These are phyloP conservation scores for Lycodopsis pacificus DNA, from an alignment of 2,797 vertebrate species.

Conservation along the genomic window DNA sequence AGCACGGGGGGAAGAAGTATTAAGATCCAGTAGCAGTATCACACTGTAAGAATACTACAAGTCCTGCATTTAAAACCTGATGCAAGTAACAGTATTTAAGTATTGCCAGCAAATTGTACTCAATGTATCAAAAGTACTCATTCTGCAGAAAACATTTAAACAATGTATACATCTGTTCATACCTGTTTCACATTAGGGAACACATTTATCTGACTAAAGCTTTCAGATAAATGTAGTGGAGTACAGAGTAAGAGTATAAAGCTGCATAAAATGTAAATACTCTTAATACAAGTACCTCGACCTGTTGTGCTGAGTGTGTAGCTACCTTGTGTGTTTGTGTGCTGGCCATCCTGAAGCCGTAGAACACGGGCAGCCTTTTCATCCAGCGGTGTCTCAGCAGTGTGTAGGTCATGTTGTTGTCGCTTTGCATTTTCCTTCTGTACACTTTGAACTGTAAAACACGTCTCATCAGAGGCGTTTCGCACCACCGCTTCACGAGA, in stretches of 20 bases:
- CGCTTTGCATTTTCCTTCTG: constrained; percentile 58
- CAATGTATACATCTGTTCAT: background rate
- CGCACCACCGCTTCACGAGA: constrained; percentile 37
- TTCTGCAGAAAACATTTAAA: background rate
- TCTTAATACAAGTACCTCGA: background rate
- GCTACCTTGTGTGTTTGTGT: constrained; percentile 79
- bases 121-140: background rate
- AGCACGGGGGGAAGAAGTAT: background rate
- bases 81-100: background rate
- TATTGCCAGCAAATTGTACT: background rate
- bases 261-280: background rate
- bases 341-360: constrained; percentile 49
- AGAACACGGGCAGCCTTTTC: constrained; percentile 52
- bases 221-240: background rate
- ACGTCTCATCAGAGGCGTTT: constrained; percentile 40
- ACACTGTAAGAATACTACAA: background rate
- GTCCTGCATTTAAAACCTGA: background rate
- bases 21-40: background rate
- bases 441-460: constrained; percentile 68
- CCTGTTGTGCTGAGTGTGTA: no score
- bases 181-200: background rate
- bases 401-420: constrained; percentile 36
- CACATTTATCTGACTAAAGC: background rate
- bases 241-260: background rate
- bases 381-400: constrained; percentile 76